Percentiles rank a stretch among this genome's conserved stretches.
phyloP scores from a whole-genome alignment of 2,113 vertebrate genomes.

The Guaruba guarouba region DNA sequence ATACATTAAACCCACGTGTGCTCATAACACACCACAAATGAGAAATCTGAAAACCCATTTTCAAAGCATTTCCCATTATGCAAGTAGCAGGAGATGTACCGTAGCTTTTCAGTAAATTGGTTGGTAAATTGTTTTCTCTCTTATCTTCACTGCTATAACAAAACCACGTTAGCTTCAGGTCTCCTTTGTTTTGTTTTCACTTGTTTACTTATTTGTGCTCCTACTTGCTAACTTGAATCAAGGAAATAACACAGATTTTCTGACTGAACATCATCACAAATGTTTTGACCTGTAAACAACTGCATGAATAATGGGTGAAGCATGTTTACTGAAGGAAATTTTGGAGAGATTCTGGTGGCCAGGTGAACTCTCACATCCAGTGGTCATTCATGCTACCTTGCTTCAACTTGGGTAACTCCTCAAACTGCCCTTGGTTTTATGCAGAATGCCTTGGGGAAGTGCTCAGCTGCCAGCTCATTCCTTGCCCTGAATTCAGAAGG shows the following conservation, averaged over 20 bases:
- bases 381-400: neutral
- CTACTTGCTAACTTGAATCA: neutral
- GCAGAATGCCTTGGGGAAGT: neutral
- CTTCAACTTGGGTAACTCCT: neutral
- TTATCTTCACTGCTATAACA: neutral
- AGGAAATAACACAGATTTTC: neutral
- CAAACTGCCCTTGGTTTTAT: neutral
- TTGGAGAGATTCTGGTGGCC: neutral
- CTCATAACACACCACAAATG: neutral
- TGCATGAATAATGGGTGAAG: neutral
- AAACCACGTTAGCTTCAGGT: neutral
- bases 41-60: constrained; percentile 21
- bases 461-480: neutral
- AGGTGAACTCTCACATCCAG: neutral
- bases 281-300: neutral
- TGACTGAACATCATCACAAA: neutral
- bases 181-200: neutral
- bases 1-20: neutral
- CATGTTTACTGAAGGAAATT: neutral
- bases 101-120: neutral
- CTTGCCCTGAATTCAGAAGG: neutral
- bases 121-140: constrained; percentile 2
- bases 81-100: neutral
- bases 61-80: neutral
- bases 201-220: neutral